phyloP scores from a whole-genome alignment of 1,140 invertebrate genomes.

The Drosophila truncata region DNA sequence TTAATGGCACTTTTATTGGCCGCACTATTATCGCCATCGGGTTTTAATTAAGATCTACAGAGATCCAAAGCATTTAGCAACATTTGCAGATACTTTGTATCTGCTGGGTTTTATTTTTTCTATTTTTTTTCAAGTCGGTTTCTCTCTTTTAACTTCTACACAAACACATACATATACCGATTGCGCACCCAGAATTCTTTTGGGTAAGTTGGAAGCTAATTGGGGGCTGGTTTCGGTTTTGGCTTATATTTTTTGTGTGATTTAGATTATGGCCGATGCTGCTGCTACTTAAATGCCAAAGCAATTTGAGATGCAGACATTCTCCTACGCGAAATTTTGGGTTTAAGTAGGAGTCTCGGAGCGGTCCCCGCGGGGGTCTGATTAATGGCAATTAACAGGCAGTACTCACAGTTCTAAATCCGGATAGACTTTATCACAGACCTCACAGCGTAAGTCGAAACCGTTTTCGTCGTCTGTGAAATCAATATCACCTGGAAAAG shows the following conservation, averaged over 20 bases:
- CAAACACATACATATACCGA: not conserved
- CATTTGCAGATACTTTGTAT: constrained; percentile 67
- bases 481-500: constrained; percentile 86
- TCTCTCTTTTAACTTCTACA: constrained; percentile 39
- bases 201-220: constrained; percentile 82
- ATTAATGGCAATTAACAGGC: constrained; percentile 16
- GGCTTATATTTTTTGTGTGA: constrained; percentile 46
- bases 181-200: constrained; percentile 76
- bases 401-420: constrained; percentile 90
- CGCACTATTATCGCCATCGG: constrained; percentile 68
- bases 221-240: constrained; percentile 64
- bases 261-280: constrained; percentile 64
- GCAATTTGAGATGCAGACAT: constrained; percentile 66
- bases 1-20: constrained; percentile 62
- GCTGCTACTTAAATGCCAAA: constrained; percentile 70
- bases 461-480: constrained; percentile 88
- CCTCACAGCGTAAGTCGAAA: constrained; percentile 88
- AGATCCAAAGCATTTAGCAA: constrained; percentile 57
- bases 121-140: not conserved
- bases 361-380: constrained; percentile 13
- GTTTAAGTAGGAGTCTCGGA: not conserved
- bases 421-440: constrained; percentile 90
- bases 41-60: constrained; percentile 80
- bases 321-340: constrained; percentile 39
- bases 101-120: not conserved